Percentiles rank a stretch among this genome's conserved stretches.
phyloP scores from a whole-genome alignment of 2,113 vertebrate species.

The Myrmecophaga tridactyla region DNA sequence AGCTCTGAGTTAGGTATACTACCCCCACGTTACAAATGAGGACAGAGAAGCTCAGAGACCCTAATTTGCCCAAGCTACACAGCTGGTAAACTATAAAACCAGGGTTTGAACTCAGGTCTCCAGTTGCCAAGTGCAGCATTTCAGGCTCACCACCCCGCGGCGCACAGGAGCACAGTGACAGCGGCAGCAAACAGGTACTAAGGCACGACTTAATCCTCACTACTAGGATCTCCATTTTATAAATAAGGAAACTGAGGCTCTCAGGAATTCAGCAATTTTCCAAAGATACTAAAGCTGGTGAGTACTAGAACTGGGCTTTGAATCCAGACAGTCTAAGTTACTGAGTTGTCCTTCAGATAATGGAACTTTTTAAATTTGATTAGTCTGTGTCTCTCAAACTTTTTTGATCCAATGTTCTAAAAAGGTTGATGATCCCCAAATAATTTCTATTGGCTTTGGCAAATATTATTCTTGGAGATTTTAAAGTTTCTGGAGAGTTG shows the following conservation, averaged over 20 bases:
- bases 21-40: background rate
- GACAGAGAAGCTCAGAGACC: background rate
- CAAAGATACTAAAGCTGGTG: background rate
- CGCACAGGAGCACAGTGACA: background rate
- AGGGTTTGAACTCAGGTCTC: background rate
- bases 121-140: background rate
- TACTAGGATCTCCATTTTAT: background rate
- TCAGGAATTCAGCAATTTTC: background rate
- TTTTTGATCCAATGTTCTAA: background rate
- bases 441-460: background rate
- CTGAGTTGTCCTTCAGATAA: background rate
- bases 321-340: background rate
- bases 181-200: background rate
- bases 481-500: background rate
- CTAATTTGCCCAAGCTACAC: background rate
- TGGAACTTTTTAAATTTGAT: background rate
- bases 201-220: background rate
- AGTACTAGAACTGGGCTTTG: background rate
- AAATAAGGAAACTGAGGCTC: background rate
- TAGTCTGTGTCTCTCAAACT: background rate
- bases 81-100: background rate
- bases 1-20: background rate
- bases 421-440: background rate
- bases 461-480: background rate
- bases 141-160: background rate